These are phyloP conservation scores for Charina bottae DNA, from an alignment of 2,113 vertebrate species.

Conservation along the genomic window DNA sequence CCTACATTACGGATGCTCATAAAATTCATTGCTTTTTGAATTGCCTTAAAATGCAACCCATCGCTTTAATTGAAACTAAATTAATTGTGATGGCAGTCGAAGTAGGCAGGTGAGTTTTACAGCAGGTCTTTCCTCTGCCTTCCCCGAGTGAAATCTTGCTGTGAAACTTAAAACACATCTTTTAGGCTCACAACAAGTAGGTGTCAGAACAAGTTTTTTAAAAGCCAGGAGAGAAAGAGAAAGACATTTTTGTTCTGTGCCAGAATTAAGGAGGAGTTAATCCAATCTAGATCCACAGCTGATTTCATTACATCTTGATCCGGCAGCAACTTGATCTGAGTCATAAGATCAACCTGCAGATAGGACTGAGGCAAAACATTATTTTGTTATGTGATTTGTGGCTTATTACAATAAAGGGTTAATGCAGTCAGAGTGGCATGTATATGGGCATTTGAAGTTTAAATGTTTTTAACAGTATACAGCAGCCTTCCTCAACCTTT, in stretches of 20 bases:
- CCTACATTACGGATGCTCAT: background rate
- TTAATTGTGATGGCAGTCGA: background rate
- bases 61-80: background rate
- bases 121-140: background rate
- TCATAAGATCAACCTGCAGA: too few relatives aligned
- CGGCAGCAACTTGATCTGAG: fast-evolving
- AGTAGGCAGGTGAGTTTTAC: background rate
- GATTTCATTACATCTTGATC: background rate
- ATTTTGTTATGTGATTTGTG: background rate
- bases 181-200: background rate
- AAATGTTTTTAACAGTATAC: too few relatives aligned
- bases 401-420: background rate
- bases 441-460: too few relatives aligned
- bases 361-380: background rate
- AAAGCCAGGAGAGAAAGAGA: background rate
- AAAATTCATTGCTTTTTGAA: background rate
- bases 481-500: too few relatives aligned
- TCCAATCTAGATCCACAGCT: background rate
- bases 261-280: background rate
- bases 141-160: background rate
- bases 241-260: background rate
- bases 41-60: background rate
- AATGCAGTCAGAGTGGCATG: background rate
- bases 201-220: too few relatives aligned
- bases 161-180: background rate